These are phyloP conservation scores for Zaprionus ornatus DNA, from an alignment of 1,140 invertebrate species.

Conservation along the genomic window DNA sequence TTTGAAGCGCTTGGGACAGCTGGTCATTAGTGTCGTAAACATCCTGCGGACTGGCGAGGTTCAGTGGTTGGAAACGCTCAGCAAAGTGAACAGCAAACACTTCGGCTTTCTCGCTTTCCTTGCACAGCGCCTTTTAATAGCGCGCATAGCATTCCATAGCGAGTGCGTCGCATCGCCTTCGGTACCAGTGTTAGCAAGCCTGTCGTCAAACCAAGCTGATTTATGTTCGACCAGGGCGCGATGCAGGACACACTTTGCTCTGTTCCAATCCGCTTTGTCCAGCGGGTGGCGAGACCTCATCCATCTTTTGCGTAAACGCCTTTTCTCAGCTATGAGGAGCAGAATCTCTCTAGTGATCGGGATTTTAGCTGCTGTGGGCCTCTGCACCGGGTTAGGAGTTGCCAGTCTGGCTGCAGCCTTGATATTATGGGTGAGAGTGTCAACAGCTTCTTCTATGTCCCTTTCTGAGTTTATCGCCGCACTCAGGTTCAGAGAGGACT, in stretches of 20 bases:
- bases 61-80: background rate
- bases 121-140: too few species aligned
- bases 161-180: background rate
- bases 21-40: background rate
- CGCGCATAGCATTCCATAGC: background rate
- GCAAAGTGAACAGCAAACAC: background rate
- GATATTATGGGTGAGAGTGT: too few species aligned
- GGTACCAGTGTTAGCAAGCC: background rate
- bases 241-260: background rate
- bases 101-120: background rate
- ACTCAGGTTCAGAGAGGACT: too few species aligned
- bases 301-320: background rate
- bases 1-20: constrained; percentile 1
- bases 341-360: background rate
- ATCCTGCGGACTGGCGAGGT: background rate
- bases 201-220: background rate
- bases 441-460: too few species aligned
- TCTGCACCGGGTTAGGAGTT: background rate
- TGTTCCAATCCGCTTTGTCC: constrained; percentile 3
- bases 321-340: background rate
- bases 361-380: background rate
- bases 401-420: background rate
- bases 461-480: too few species aligned
- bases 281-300: background rate
- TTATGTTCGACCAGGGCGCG: background rate